Evolutionary conservation across 2,113 vertebrate species (phyloP).

Genomic region (Chunga burmeisteri): DNA sequence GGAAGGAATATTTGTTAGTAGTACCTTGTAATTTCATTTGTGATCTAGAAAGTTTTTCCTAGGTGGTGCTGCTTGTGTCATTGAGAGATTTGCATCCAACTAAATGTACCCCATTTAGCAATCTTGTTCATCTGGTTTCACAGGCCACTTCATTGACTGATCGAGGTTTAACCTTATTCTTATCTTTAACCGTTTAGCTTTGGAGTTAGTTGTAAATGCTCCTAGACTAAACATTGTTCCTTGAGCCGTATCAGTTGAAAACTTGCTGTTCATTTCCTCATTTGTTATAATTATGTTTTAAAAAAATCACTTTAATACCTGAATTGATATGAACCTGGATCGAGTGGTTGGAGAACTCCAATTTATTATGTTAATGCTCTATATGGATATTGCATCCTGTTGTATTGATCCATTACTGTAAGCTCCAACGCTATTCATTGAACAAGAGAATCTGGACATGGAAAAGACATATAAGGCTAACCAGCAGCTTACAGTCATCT

Average conservation of each 20-base stretch:
- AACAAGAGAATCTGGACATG: neutral
- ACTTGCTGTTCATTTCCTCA: neutral
- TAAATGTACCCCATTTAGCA: neutral
- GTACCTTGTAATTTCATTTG: neutral
- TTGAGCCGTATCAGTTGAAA: neutral
- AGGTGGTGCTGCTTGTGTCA: neutral
- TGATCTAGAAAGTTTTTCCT: conserved; percentile 21
- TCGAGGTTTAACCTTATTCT: neutral
- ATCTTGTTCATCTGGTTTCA: neutral
- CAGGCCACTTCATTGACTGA: neutral
- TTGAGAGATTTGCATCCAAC: neutral
- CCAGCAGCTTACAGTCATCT: neutral
- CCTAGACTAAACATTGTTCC: neutral
- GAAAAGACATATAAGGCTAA: neutral
- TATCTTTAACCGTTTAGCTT: conserved; percentile 7
- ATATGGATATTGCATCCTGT: neutral
- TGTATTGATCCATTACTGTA: neutral
- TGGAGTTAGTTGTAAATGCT: neutral
- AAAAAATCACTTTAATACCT: neutral
- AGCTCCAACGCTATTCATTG: neutral
- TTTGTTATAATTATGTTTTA: neutral
- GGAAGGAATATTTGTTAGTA: neutral
- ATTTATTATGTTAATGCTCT: neutral
- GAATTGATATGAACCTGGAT: neutral
- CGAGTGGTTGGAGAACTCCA: neutral